Evolutionary conservation across 2,113 vertebrate genomes (phyloP).

Genomic region (Lasiurus borealis): DNA sequence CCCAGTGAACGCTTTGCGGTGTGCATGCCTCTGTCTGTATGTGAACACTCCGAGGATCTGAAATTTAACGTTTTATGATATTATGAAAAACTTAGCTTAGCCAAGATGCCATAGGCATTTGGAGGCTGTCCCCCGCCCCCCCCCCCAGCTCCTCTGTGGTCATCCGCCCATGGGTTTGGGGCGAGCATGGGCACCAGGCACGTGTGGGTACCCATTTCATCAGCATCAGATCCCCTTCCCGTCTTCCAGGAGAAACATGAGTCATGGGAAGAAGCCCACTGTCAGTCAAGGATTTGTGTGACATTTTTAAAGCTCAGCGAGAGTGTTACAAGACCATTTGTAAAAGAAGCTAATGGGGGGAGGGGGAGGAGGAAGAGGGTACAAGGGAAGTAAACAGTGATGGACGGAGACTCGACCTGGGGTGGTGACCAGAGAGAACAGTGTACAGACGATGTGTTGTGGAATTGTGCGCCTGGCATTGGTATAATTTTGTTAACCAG

Average conservation of each 20-base stretch:
- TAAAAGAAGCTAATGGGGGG: background rate
- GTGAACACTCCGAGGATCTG: background rate
- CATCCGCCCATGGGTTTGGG: fast-evolving
- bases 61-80: background rate
- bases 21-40: background rate
- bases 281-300: constrained; percentile 23
- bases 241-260: background rate
- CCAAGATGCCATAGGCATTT: background rate
- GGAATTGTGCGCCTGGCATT: background rate
- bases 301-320: constrained; percentile 42
- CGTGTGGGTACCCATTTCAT: background rate
- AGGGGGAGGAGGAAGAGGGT: fast-evolving
- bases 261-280: background rate
- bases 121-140: background rate
- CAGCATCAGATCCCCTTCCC: background rate
- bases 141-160: background rate
- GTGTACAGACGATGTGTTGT: background rate
- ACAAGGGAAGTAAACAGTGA: background rate
- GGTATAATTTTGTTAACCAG: background rate
- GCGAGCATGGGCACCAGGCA: fast-evolving
- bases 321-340: constrained; percentile 62
- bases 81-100: background rate
- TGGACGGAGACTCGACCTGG: background rate
- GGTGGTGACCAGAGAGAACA: background rate
- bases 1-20: background rate